phyloP scores from a whole-genome alignment of 2,113 vertebrate genomes.

The Macheiramphus alcinus region DNA sequence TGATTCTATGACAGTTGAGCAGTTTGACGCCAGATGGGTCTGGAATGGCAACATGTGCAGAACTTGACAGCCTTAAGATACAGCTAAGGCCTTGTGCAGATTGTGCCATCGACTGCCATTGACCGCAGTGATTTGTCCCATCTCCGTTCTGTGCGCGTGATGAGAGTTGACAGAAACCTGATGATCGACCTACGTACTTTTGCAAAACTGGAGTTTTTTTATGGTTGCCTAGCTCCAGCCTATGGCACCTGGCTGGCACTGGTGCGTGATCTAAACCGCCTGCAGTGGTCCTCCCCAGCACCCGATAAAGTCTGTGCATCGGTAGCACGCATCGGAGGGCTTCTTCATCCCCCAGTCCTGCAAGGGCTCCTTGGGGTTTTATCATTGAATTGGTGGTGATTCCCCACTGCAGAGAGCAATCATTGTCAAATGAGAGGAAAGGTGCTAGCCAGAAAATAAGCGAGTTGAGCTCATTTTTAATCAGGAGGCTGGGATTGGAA shows the following conservation, averaged over 20 bases:
- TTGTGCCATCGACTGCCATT: rapidly evolving
- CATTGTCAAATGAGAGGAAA: background rate
- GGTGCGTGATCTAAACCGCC: rapidly evolving
- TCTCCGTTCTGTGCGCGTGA: rapidly evolving
- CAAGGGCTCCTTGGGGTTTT: background rate
- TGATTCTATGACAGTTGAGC: background rate
- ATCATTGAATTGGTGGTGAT: background rate
- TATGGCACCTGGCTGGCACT: background rate
- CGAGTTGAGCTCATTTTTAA: background rate
- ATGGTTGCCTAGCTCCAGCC: background rate
- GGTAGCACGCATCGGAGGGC: background rate
- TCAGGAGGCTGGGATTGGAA: background rate
- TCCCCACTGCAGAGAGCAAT: background rate
- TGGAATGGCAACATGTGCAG: background rate
- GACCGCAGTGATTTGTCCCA: background rate
- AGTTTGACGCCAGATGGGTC: background rate
- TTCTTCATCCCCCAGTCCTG: background rate
- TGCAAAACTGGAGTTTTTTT: background rate
- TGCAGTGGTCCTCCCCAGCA: background rate
- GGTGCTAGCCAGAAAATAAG: background rate
- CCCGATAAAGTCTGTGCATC: background rate
- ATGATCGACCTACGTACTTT: background rate
- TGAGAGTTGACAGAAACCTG: background rate
- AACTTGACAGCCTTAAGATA: background rate
- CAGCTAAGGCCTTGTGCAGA: rapidly evolving